Percentiles rank a stretch among this genome's conserved stretches.
These are phyloP conservation scores for Oxyura jamaicensis DNA, from an alignment of 2,113 vertebrate species.

Conservation along the genomic window DNA sequence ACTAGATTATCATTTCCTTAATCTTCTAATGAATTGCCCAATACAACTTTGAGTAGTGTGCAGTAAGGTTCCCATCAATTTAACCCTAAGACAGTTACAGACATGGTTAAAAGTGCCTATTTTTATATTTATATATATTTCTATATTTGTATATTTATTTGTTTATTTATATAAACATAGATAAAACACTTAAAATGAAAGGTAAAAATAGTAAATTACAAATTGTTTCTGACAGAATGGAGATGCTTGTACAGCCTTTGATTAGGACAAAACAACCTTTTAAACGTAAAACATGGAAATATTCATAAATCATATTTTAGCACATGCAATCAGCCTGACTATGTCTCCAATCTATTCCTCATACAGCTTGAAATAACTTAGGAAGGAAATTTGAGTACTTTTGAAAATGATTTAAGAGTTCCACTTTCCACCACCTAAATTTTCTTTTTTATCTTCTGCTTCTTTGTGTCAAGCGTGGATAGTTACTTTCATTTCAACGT, in stretches of 20 bases:
- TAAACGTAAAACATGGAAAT: slow-evolving; percentile 9
- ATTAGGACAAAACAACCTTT: background rate
- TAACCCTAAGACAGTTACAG: background rate
- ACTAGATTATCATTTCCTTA: background rate
- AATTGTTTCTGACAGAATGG: slow-evolving; percentile 1
- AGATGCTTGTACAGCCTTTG: background rate
- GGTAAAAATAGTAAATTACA: background rate
- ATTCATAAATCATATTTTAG: background rate
- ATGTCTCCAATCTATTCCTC: background rate
- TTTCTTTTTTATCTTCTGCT: slow-evolving; percentile 2
- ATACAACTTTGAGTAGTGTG: background rate
- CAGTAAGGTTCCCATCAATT: background rate
- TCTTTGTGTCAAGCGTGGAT: slow-evolving; percentile 4
- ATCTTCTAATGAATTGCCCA: background rate
- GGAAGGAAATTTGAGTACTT: background rate
- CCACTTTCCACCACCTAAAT: slow-evolving; percentile 15
- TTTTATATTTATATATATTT: background rate
- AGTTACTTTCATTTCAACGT: slow-evolving; percentile 39
- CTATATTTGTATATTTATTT: background rate
- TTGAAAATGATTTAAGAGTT: slow-evolving; percentile 1
- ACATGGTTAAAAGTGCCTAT: background rate
- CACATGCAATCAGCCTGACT: background rate
- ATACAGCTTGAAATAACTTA: background rate
- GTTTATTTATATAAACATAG: background rate
- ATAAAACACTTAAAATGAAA: background rate